A percentile compares a stretch with the other conserved stretches of the same genome.
phyloP scores from a whole-genome alignment of 2,888 invertebrate genomes.

The Cotesia congregata region DNA sequence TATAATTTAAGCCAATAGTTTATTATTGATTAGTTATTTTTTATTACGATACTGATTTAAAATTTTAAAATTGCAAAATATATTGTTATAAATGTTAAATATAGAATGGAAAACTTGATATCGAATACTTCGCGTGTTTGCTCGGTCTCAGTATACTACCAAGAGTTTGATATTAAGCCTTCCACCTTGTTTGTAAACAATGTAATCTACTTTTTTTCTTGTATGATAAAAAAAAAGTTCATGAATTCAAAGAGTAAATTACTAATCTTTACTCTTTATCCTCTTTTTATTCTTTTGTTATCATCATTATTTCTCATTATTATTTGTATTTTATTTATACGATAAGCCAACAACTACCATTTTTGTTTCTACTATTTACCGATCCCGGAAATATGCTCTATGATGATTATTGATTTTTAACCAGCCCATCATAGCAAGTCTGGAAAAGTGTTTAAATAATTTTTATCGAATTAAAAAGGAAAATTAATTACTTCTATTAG shows the following conservation, averaged over 20 bases:
- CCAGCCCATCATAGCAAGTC: constrained; percentile 66
- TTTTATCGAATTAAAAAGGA: background rate
- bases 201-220: background rate
- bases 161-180: background rate
- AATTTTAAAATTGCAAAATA: background rate
- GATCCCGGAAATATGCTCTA: constrained; percentile 54
- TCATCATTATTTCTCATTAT: background rate
- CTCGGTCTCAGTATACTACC: background rate
- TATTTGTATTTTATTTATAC: background rate
- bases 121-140: background rate
- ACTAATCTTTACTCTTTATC: background rate
- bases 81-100: background rate
- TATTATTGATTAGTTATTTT: background rate
- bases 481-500: background rate
- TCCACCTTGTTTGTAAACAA: background rate
- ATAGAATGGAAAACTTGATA: background rate
- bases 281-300: background rate
- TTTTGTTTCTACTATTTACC: constrained; percentile 57
- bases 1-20: background rate
- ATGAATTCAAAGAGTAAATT: background rate
- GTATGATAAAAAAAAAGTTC: background rate
- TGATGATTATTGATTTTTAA: constrained; percentile 61
- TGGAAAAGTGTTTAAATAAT: constrained; percentile 60
- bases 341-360: constrained; percentile 19
- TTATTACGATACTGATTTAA: background rate